Conservation (phyloP, 1,140 invertebrate genomes). For the Panagrolaimus sp. region DNA sequence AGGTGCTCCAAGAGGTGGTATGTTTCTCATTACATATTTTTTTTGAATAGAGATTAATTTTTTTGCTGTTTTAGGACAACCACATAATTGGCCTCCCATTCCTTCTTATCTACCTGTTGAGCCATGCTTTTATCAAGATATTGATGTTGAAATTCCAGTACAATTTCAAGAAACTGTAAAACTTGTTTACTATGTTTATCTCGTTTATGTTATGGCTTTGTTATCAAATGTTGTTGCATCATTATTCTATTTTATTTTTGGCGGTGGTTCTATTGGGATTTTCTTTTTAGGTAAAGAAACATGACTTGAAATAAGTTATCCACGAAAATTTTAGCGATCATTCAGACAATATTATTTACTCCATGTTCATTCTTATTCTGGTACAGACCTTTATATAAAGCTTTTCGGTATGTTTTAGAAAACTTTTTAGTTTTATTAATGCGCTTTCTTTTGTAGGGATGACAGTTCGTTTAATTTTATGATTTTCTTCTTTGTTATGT, state of each 20-base stretch:
- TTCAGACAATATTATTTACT: slow-evolving; percentile 84
- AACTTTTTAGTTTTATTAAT: no score
- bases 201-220: slow-evolving; percentile 80
- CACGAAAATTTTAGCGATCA: slow-evolving; percentile 76
- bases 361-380: slow-evolving; percentile 96
- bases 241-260: slow-evolving; percentile 67
- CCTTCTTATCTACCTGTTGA: slow-evolving; percentile 81
- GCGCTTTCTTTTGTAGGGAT: no score
- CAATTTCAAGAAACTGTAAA: slow-evolving; percentile 93
- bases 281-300: no score
- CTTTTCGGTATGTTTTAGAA: no score
- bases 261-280: slow-evolving; percentile 66
- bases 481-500: slow-evolving; percentile 99
- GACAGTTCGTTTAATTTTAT: slow-evolving; percentile 99
- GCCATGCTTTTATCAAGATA: slow-evolving; percentile 98
- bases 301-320: no score
- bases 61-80: no score
- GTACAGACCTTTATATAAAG: slow-evolving; percentile 80
- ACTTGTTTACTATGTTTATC: slow-evolving; percentile 87
- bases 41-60: no score
- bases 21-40: no score
- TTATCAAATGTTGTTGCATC: slow-evolving; percentile 78
- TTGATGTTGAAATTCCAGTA: slow-evolving; percentile 94
- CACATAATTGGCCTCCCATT: slow-evolving; percentile 96
- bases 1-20: slow-evolving; percentile 8